These are phyloP conservation scores for Stylophora pistillata DNA, from an alignment of 64 coral and sea anemone species.

Conservation along the genomic window DNA sequence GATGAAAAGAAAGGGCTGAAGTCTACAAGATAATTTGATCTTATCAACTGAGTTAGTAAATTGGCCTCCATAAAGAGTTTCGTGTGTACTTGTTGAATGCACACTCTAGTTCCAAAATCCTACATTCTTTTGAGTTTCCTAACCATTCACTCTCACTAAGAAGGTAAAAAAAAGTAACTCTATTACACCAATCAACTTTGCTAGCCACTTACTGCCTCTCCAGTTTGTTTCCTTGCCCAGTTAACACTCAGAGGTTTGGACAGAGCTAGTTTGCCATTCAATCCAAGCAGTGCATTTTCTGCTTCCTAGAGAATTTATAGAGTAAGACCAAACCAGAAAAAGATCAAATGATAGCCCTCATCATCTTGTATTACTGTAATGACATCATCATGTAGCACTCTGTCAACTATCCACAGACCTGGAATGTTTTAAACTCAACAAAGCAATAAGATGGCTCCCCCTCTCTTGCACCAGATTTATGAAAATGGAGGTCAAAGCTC, in stretches of 20 bases:
- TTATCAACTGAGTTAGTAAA: too few relatives aligned
- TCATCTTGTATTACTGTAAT: neutral
- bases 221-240: conserved; percentile 71
- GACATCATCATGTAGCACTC: neutral
- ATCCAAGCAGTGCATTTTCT: conserved; percentile 65
- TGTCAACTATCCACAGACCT: conserved; percentile 31
- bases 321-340: neutral
- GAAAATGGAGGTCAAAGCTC: conserved; percentile 94
- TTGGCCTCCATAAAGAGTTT: too few relatives aligned
- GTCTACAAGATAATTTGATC: too few relatives aligned
- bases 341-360: neutral
- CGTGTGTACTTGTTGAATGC: too few relatives aligned
- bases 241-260: conserved; percentile 77
- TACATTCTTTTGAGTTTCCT: too few relatives aligned
- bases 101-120: too few relatives aligned
- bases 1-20: too few relatives aligned
- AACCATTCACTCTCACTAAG: too few relatives aligned
- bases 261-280: conserved; percentile 88
- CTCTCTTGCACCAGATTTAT: conserved; percentile 84
- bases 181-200: neutral
- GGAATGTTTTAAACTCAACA: conserved; percentile 69
- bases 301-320: conserved; percentile 72
- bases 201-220: neutral
- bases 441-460: conserved; percentile 97
- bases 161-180: too few relatives aligned